Conservation (phyloP, 2,888 invertebrate species). For the Blastobasis adustella region DNA sequence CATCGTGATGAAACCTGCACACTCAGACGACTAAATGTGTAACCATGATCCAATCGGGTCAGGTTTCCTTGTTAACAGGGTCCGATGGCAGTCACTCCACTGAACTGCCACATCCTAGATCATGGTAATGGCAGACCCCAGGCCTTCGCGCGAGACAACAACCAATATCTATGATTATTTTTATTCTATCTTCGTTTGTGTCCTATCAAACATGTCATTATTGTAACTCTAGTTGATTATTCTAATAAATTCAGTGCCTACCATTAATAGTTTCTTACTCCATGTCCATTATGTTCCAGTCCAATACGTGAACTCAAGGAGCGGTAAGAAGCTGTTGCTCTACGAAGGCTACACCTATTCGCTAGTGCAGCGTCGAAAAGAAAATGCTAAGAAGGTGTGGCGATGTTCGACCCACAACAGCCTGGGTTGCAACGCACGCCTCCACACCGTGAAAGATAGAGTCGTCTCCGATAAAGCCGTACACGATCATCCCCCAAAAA, state of each 20-base stretch:
- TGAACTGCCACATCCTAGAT: too few relatives aligned
- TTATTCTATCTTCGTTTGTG: too few relatives aligned
- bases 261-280: not conserved
- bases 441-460: constrained; percentile 20
- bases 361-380: constrained; percentile 17
- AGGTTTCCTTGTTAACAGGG: too few relatives aligned
- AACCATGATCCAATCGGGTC: too few relatives aligned
- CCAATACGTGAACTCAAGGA: not conserved
- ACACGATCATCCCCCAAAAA: constrained; percentile 19
- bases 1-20: too few relatives aligned
- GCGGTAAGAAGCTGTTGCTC: constrained; percentile 18
- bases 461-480: constrained; percentile 21
- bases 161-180: too few relatives aligned
- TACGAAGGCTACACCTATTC: constrained; percentile 26
- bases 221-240: not conserved
- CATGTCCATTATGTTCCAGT: not conserved
- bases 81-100: too few relatives aligned
- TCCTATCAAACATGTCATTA: too few relatives aligned
- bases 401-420: constrained; percentile 29
- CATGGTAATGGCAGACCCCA: too few relatives aligned
- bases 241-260: too few relatives aligned
- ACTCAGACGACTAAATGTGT: too few relatives aligned
- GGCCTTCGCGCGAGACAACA: too few relatives aligned
- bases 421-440: constrained; percentile 27
- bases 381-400: constrained; percentile 28